Percentiles rank a stretch among this genome's conserved stretches.
These are phyloP conservation scores for Clavelina lepadiformis DNA, from an alignment of 23 tunicate genomes.

Conservation along the genomic window DNA sequence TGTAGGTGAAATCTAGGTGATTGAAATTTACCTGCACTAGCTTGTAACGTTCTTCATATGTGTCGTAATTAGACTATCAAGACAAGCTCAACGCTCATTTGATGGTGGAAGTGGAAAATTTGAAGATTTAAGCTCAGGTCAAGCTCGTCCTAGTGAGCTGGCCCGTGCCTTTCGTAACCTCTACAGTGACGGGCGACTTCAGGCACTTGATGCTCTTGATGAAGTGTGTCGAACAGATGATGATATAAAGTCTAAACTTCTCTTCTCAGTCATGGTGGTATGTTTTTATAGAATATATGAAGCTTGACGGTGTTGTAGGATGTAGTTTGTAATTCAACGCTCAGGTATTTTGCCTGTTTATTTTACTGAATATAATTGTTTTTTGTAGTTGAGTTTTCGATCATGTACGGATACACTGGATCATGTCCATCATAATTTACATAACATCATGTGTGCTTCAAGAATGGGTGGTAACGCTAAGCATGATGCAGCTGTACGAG, in stretches of 20 bases:
- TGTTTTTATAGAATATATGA: constrained; percentile 1
- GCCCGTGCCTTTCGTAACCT: constrained; percentile 46
- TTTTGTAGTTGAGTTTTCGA: constrained; percentile 63
- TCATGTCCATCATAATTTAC: constrained; percentile 33
- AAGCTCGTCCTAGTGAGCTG: constrained; percentile 47
- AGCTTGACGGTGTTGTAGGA: neutral
- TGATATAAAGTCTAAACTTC: constrained; percentile 55
- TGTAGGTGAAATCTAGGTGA: no score
- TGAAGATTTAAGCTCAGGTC: constrained; percentile 49
- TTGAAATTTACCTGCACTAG: no score
- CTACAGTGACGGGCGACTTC: constrained; percentile 80
- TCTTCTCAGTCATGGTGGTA: constrained; percentile 86
- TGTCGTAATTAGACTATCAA: constrained; percentile 42
- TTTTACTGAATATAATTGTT: constrained; percentile 1
- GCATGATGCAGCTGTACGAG: constrained; percentile 31
- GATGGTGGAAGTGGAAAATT: constrained; percentile 58
- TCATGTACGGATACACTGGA: constrained; percentile 66
- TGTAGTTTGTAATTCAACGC: neutral
- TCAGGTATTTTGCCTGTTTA: neutral
- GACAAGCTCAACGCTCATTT: constrained; percentile 74
- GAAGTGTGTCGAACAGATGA: constrained; percentile 41
- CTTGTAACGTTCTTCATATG: no score
- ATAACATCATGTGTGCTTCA: constrained; percentile 53
- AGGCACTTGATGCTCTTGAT: constrained; percentile 67
- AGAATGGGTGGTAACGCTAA: constrained; percentile 17